Evolutionary conservation across 2,888 invertebrate genomes (phyloP), one percentile per base, ranked within the genome.

Genomic region (Thymelicus sylvestris): DNA sequence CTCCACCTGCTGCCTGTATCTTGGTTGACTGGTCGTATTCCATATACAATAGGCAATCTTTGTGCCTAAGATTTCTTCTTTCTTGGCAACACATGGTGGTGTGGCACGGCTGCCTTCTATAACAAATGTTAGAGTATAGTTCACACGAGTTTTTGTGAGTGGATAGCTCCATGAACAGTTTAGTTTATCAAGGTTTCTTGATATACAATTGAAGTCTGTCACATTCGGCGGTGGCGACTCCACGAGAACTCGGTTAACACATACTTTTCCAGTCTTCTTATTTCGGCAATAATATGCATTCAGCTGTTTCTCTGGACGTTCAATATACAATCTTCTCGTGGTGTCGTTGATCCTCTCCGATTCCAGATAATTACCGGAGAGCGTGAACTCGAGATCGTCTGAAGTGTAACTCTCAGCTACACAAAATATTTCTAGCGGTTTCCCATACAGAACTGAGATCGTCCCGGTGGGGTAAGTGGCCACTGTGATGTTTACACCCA

Each of bases 101-200:
- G 75, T 77, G 0, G 87, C 79, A 41, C 75, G 39, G 50, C 79
- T 81, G 7, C 82, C 84, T 75, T 88, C 80, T 7, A 84, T 74
- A n/a, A 81, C 76, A 74, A 87, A 90, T 64, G 85, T 84, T 47
- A 92, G 72, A 24, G 79, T 77, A 73, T 88, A 90, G 65, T 82
- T 84, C 44, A 86, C 83, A 48, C 76, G 78, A 75, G 85, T 87
- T 50, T 72, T 95, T 89, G 92, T 75, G 2, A 81, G 80, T 0
- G 95, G 95, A 61, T 94, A 91, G 0, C 94, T 95, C 96, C 97
- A 98, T 1, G 95, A 94, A 83, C 98, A 98, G 13, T 95, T 96
- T 77, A 98, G 89, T 78, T 95, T 95, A 67, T 96, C 95, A 90
- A 96, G 96, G 84, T 98, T 97, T 75, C 95, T 91, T 12, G 97